Conservation (phyloP, 1,140 invertebrate genomes). For the Drosophila tsacasi region DNA sequence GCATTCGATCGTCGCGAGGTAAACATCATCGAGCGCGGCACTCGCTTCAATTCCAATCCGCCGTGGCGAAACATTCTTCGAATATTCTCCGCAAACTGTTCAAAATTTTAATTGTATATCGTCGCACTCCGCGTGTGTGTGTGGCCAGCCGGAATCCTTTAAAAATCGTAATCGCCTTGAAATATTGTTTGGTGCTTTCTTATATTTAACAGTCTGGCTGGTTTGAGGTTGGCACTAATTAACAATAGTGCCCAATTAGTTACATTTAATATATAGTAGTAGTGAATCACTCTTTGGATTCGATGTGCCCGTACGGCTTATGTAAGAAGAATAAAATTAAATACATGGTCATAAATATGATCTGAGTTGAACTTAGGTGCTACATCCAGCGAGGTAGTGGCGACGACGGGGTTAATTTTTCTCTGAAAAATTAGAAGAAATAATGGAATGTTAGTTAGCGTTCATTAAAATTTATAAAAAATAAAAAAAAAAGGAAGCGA, state of each 20-base stretch:
- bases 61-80: constrained; percentile 15
- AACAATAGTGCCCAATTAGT: constrained; percentile 27
- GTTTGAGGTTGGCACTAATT: constrained; percentile 12
- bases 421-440: constrained; percentile 10
- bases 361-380: constrained; percentile 3
- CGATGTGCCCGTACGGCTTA: constrained; percentile 6
- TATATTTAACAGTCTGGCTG: constrained; percentile 51
- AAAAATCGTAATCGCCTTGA: constrained; percentile 6
- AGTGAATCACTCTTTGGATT: constrained; percentile 3
- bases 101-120: constrained; percentile 40
- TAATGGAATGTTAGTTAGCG: not conserved
- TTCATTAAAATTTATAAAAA: not conserved
- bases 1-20: constrained; percentile 56
- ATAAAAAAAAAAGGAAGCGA: not conserved
- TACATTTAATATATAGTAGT: constrained; percentile 16
- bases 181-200: constrained; percentile 18
- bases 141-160: constrained; percentile 13
- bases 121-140: constrained; percentile 14
- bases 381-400: constrained; percentile 32
- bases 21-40: constrained; percentile 36
- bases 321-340: constrained; percentile 2
- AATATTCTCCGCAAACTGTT: constrained; percentile 18
- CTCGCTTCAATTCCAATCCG: not conserved
- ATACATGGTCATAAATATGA: constrained; percentile 6
- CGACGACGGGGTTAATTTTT: not conserved